These are phyloP conservation scores for Troides helena DNA, from an alignment of 2,888 invertebrate species.

Conservation along the genomic window DNA sequence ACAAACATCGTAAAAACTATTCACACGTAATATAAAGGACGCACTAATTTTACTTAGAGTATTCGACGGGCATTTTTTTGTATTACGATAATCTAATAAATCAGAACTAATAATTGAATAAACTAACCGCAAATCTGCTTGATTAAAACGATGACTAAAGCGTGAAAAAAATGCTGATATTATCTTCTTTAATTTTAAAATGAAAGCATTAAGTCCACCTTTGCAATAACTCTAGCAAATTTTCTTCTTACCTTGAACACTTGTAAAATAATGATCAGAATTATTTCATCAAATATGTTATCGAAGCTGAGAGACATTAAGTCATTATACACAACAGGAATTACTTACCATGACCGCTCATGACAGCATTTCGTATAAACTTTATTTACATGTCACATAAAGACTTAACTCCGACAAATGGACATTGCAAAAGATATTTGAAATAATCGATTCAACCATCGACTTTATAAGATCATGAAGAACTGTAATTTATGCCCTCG, in stretches of 20 bases:
- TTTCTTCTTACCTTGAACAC: not conserved
- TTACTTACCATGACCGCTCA: slow-evolving; percentile 34
- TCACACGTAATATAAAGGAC: not conserved
- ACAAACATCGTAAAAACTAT: slow-evolving; percentile 2
- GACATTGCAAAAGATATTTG: slow-evolving; percentile 1
- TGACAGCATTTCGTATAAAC: slow-evolving; percentile 25
- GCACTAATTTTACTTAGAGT: not conserved
- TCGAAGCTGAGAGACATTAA: slow-evolving; percentile 25
- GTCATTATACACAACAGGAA: slow-evolving; percentile 26
- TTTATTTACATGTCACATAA: slow-evolving; percentile 24
- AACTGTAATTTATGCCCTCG: slow-evolving; percentile 10
- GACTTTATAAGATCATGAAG: slow-evolving; percentile 1
- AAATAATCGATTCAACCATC: slow-evolving; percentile 7
- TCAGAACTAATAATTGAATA: not conserved
- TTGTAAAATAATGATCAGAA: slow-evolving; percentile 7
- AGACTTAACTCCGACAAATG: slow-evolving; percentile 9
- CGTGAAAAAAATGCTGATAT: no score
- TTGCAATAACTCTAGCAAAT: no score
- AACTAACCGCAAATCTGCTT: no score
- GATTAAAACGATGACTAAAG: no score
- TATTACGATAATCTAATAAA: not conserved
- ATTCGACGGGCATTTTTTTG: not conserved
- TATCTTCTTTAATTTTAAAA: no score
- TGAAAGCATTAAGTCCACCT: no score
- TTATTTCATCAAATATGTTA: slow-evolving; percentile 17